phyloP scores from a whole-genome alignment of 2,888 invertebrate genomes.

The Muscina levida region DNA sequence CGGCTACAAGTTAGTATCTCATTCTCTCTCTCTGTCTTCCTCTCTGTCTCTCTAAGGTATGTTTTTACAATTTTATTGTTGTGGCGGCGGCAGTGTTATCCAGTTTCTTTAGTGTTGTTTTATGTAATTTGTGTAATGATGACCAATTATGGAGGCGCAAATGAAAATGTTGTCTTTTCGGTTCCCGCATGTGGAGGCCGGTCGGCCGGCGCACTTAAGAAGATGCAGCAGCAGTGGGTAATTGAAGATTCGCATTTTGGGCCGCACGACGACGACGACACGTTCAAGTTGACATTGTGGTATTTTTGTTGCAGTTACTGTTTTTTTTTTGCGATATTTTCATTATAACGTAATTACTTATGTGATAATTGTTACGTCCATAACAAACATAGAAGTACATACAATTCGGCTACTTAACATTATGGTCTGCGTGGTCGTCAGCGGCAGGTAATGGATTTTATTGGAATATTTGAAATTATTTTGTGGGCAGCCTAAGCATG shows the following conservation, averaged over 20 bases:
- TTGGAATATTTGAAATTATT: conserved; percentile 14
- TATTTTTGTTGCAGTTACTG: conserved; percentile 43
- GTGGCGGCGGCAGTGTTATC: neutral
- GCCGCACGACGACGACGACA: neutral
- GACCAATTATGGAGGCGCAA: conserved; percentile 78
- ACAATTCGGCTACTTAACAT: too few relatives aligned
- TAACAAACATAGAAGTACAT: conserved; percentile 18
- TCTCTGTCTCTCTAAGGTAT: neutral
- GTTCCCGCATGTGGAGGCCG: conserved; percentile 3
- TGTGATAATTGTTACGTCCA: conserved; percentile 51
- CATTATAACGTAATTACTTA: conserved; percentile 34
- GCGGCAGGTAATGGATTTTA: conserved; percentile 26
- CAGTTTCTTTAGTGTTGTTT: conserved; percentile 16
- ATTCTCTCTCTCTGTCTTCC: conserved; percentile 40
- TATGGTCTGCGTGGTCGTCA: too few relatives aligned
- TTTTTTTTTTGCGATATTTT: neutral
- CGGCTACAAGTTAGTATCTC: too few relatives aligned
- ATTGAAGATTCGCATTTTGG: conserved; percentile 57
- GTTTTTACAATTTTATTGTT: neutral
- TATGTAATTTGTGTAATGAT: conserved; percentile 64
- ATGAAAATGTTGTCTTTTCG: conserved; percentile 70
- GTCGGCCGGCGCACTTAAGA: conserved; percentile 17
- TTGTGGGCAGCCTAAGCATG: conserved; percentile 16
- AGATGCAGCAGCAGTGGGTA: conserved; percentile 28
- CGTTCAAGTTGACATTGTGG: conserved; percentile 47